phyloP scores from a whole-genome alignment of 2,113 vertebrate species.

The Aleadryas rufinucha region DNA sequence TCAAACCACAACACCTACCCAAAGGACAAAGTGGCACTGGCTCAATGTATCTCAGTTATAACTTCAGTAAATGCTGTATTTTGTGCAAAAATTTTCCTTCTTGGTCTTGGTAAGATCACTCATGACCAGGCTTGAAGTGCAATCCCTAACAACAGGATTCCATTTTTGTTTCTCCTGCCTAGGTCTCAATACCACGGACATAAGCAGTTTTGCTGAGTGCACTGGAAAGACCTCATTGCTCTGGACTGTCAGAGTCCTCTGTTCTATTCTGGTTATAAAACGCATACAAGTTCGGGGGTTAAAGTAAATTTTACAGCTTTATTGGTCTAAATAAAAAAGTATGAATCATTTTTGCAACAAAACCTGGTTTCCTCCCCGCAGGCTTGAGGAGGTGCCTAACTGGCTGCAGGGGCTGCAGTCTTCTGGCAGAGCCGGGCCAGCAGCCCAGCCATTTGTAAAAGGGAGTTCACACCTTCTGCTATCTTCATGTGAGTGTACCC shows the following conservation, averaged over 20 bases:
- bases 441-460: conserved; percentile 93
- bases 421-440: conserved; percentile 91
- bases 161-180: neutral
- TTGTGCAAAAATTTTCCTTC: neutral
- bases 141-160: neutral
- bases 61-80: neutral
- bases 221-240: neutral
- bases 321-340: conserved; percentile 8
- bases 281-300: neutral
- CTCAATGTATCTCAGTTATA: neutral
- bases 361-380: neutral
- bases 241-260: neutral
- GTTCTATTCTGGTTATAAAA: neutral
- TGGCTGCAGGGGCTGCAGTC: conserved; percentile 78
- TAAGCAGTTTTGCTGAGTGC: neutral
- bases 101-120: neutral
- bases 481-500: conserved; percentile 95
- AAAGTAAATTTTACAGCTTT: conserved; percentile 13
- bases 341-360: neutral
- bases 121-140: neutral
- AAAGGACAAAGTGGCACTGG: neutral
- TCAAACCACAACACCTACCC: no score
- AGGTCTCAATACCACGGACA: neutral
- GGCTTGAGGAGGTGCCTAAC: conserved; percentile 15
- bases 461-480: conserved; percentile 90